These are phyloP conservation scores for Temnothorax longispinosus DNA, from an alignment of 1,140 invertebrate species.

Conservation along the genomic window DNA sequence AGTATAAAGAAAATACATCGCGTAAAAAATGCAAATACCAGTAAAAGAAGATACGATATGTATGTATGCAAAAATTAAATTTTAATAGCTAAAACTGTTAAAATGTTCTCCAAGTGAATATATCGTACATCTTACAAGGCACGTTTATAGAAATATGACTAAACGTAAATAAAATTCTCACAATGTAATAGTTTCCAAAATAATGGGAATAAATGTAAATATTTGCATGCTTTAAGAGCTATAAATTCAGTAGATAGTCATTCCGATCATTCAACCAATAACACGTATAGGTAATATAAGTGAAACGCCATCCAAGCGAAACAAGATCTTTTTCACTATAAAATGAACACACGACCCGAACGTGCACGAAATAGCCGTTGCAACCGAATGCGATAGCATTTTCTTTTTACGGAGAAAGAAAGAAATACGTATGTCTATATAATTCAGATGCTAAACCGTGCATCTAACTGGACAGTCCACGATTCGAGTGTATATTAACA, in stretches of 20 bases:
- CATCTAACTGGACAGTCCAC: neutral
- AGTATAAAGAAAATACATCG: neutral
- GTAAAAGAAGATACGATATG: neutral
- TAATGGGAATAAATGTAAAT: constrained; percentile 23
- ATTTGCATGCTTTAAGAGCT: constrained; percentile 24
- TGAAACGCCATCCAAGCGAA: constrained; percentile 16
- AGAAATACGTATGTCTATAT: neutral
- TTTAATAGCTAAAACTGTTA: neutral
- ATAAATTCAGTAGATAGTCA: neutral
- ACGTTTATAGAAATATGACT: neutral
- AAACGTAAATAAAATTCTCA: neutral
- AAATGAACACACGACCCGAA: neutral
- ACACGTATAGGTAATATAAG: neutral
- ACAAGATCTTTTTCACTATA: constrained; percentile 33
- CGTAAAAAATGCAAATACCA: neutral
- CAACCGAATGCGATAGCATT: neutral
- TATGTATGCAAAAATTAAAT: neutral
- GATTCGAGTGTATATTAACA: constrained; percentile 2
- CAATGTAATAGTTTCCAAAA: neutral
- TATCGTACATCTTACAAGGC: neutral
- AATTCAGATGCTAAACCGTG: neutral
- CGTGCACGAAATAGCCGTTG: neutral
- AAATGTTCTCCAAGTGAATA: neutral
- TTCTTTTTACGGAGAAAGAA: neutral
- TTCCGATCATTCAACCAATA: constrained; percentile 8